phyloP scores from a whole-genome alignment of 2,888 invertebrate genomes.

The Agrilus mali region DNA sequence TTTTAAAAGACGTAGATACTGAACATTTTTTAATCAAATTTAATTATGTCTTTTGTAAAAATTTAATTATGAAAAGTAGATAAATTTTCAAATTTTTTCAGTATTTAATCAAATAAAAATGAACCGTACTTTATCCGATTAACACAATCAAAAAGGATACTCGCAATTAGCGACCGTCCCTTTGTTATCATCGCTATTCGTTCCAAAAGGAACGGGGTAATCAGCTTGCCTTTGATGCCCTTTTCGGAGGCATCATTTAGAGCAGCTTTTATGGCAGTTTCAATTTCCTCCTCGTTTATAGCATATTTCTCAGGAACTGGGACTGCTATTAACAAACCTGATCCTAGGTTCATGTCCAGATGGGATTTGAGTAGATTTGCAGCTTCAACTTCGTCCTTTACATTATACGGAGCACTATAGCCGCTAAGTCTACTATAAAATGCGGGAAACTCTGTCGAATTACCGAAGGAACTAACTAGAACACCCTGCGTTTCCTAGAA shows the following conservation, averaged over 20 bases:
- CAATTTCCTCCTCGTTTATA: conserved; percentile 46
- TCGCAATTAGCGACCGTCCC: conserved; percentile 73
- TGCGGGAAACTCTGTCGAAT: conserved; percentile 72
- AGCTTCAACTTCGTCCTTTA: conserved; percentile 49
- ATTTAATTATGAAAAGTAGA: too few species aligned
- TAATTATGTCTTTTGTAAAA: too few species aligned
- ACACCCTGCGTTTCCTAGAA: conserved; percentile 88
- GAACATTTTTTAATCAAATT: too few species aligned
- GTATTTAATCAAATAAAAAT: too few species aligned
- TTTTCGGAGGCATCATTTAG: conserved; percentile 45
- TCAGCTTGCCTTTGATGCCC: conserved; percentile 66
- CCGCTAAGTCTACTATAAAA: conserved; percentile 80
- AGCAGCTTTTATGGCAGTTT: conserved; percentile 59
- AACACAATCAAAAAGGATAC: conserved; percentile 49
- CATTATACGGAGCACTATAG: conserved; percentile 55
- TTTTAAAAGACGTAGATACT: too few species aligned
- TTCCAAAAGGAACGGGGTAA: conserved; percentile 84
- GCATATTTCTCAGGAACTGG: conserved; percentile 70
- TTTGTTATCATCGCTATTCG: conserved; percentile 66
- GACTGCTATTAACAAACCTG: conserved; percentile 78
- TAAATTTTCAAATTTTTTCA: too few species aligned
- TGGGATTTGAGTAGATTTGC: conserved; percentile 52
- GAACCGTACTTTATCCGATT: too few species aligned
- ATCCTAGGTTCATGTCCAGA: conserved; percentile 41
- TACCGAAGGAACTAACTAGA: conserved; percentile 68